These are phyloP conservation scores for Alaudala cheleensis DNA, from an alignment of 2,113 vertebrate species.

Conservation along the genomic window DNA sequence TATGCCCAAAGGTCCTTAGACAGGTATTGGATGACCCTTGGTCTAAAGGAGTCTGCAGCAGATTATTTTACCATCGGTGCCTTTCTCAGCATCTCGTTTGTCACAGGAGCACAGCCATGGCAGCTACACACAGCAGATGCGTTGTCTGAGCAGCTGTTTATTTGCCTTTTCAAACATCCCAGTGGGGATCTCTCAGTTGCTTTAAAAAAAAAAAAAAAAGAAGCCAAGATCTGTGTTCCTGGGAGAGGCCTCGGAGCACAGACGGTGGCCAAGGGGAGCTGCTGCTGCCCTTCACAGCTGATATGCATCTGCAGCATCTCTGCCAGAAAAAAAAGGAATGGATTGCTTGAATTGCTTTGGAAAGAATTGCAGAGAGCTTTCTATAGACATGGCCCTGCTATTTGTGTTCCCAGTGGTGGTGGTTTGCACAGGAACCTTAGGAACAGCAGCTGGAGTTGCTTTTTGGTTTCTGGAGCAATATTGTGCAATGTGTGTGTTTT, in stretches of 20 bases:
- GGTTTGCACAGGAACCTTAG: neutral
- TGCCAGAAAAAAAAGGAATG: neutral
- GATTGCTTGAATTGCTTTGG: neutral
- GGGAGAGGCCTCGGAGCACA: neutral
- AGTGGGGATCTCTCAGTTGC: neutral
- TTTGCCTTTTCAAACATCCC: neutral
- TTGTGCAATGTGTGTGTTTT: neutral
- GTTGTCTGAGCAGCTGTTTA: slow-evolving; percentile 17
- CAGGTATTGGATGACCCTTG: neutral
- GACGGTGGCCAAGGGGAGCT: neutral
- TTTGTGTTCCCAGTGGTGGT: neutral
- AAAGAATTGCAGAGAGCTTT: neutral
- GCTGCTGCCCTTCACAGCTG: neutral
- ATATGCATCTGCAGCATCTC: neutral
- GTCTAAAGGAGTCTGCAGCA: neutral
- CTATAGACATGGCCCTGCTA: rapidly evolving
- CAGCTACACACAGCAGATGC: neutral
- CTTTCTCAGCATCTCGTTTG: neutral
- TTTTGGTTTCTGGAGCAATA: neutral
- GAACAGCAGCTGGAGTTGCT: neutral
- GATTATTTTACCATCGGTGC: rapidly evolving
- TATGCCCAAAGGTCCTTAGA: neutral
- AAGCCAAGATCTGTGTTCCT: neutral
- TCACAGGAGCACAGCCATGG: neutral
- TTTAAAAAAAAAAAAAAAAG: neutral